These are phyloP conservation scores for Ectropis grisescens DNA, from an alignment of 1,140 invertebrate species.

Conservation along the genomic window DNA sequence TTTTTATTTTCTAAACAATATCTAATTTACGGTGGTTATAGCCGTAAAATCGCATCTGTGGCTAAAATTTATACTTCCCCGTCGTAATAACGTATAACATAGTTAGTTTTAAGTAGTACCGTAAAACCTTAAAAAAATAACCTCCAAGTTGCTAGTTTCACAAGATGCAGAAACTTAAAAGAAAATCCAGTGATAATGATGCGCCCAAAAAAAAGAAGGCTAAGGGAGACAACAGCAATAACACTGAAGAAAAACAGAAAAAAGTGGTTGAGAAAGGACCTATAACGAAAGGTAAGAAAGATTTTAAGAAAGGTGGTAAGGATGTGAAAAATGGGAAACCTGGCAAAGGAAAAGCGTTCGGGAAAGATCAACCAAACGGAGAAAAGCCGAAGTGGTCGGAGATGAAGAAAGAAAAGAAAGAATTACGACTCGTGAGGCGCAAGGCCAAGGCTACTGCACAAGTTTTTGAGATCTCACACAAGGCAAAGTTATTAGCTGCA, in stretches of 20 bases:
- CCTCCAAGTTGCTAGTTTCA: no score
- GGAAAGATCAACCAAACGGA: constrained; percentile 26
- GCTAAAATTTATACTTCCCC: no score
- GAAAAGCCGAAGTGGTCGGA: constrained; percentile 81
- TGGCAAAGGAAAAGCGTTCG: constrained; percentile 21
- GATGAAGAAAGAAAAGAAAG: constrained; percentile 81
- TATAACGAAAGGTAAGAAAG: constrained; percentile 17
- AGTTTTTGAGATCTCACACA: constrained; percentile 77
- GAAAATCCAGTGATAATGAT: constrained; percentile 28
- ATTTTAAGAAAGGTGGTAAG: constrained; percentile 13
- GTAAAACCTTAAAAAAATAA: no score
- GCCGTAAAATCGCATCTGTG: no score
- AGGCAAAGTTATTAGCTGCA: constrained; percentile 85
- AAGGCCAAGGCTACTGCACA: constrained; percentile 70
- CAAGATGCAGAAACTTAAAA: constrained; percentile 50
- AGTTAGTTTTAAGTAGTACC: no score
- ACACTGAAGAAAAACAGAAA: constrained; percentile 16
- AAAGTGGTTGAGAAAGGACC: constrained; percentile 12
- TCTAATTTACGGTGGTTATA: no score
- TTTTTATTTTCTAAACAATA: no score
- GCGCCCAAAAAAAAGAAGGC: constrained; percentile 39
- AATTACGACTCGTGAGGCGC: constrained; percentile 68
- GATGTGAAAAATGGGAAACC: constrained; percentile 10
- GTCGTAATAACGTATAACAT: no score
- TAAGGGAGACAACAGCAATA: constrained; percentile 18